Base-by-base conservation (phyloP, 2,888 invertebrate genomes). In the Rhagonycha fulva region DNA sequence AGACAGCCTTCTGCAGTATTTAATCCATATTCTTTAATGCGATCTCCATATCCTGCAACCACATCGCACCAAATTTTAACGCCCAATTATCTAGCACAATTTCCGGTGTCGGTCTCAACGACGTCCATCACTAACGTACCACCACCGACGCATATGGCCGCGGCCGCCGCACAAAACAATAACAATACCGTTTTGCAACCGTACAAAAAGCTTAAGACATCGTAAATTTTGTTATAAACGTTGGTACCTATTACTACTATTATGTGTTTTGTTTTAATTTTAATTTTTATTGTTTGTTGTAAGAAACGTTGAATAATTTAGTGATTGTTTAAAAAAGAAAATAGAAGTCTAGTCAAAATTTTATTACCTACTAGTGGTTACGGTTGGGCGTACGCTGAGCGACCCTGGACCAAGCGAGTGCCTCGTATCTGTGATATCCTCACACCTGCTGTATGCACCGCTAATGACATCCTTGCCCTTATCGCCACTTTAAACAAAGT, bases 191-290 rank as follows among this genome's bases (percentile, higher is more conserved):
- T 92, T 23, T 90, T 94, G 86, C 95, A 95, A 87, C 96, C 96
- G 76, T 96, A 95, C 89, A 96, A 96, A 89, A 96, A 96, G 90
- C 94, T 96, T 93, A 96, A 96, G 90, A 96, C 96, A 84, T 95
- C 94, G 87, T 94, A 94, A 90, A 85, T 79, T 72, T 47, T n/a
- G 70, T 26, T 14, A 14, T 62, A 68, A 14, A 62, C 47, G 68
- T 68, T 62, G 32, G 67, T 66, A 72, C n/a, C 28, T 70, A 69
- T 63, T 23, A 19, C 19, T 23, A 19, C 19, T 19, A 69, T 19
- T 12, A 19, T 47, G 62, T 63, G 71, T 69, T 74, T 66, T 32
- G 30, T 26, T 68, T 24, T 32, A 66, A 26, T 73, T 69, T 76
- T 74, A 72, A 70, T 78, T 76, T 80, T 68, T 76, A 70, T 79